Conservation (phyloP, 1,140 invertebrate species). For the Pogonognathellus flavescens region DNA sequence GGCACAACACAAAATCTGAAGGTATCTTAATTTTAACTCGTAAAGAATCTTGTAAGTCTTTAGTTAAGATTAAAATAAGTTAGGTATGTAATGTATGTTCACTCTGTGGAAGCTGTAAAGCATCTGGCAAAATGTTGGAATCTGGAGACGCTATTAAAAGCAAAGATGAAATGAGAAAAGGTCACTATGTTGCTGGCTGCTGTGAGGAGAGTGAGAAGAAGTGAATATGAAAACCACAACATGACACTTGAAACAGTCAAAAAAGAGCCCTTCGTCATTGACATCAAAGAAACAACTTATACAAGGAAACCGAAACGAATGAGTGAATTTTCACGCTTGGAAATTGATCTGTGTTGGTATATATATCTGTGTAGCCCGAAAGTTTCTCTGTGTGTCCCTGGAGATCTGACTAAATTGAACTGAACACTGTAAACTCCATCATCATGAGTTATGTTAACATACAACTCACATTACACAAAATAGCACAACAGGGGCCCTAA, state of each 20-base stretch:
- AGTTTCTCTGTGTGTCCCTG: neutral
- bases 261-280: neutral
- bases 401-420: too few relatives aligned
- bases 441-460: conserved; percentile 20
- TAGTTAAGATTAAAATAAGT: neutral
- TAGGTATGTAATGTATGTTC: neutral
- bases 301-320: conserved; percentile 33
- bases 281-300: neutral
- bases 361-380: neutral
- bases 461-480: conserved; percentile 10
- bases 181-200: too few relatives aligned
- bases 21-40: too few relatives aligned
- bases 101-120: neutral
- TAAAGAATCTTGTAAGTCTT: too few relatives aligned
- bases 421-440: neutral
- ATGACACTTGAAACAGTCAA: neutral
- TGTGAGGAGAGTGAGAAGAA: neutral
- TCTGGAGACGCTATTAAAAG: conserved; percentile 34
- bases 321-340: conserved; percentile 64
- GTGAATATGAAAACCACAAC: neutral
- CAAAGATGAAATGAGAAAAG: neutral
- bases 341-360: conserved; percentile 32
- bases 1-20: neutral
- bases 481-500: too few relatives aligned
- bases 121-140: conserved; percentile 28